Evolutionary conservation across 2,113 vertebrate genomes (phyloP).

Genomic region (Leuciscus idus): DNA sequence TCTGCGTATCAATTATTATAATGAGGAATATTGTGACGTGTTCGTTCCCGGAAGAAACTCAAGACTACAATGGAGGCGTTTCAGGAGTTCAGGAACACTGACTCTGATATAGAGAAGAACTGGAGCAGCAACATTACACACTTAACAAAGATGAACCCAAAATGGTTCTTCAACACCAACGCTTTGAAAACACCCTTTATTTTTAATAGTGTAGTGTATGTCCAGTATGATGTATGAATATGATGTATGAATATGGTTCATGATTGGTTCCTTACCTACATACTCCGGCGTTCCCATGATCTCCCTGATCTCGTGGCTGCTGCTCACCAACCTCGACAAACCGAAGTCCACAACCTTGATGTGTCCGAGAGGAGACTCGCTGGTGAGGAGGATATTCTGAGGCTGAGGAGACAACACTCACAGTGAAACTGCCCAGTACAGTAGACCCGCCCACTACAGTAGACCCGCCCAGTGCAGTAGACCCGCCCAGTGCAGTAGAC

Average conservation of each 20-base stretch:
- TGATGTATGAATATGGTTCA: background rate
- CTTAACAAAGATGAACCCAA: too few species aligned
- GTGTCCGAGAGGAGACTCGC: conserved; percentile 72
- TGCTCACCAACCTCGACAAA: conserved; percentile 75
- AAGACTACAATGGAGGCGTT: too few species aligned
- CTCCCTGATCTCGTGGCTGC: conserved; percentile 75
- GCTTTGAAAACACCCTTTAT: too few species aligned
- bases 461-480: too few species aligned
- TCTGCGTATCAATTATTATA: too few species aligned
- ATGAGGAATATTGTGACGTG: too few species aligned
- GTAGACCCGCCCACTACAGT: background rate
- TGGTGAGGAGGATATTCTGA: conserved; percentile 79
- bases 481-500: too few species aligned
- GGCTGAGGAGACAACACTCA: conserved; percentile 61
- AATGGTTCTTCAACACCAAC: too few species aligned
- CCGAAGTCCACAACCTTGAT: conserved; percentile 81
- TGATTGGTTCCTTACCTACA: conserved; percentile 70
- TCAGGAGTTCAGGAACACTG: too few species aligned
- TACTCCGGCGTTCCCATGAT: conserved; percentile 81
- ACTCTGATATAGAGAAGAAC: too few species aligned
- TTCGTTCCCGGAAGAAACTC: too few species aligned
- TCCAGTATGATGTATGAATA: background rate
- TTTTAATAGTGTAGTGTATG: background rate
- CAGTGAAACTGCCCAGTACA: background rate
- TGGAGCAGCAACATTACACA: too few species aligned